Evolutionary conservation across 2,888 invertebrate genomes (phyloP).

Genomic region (Cryptocheilus praepositus): DNA sequence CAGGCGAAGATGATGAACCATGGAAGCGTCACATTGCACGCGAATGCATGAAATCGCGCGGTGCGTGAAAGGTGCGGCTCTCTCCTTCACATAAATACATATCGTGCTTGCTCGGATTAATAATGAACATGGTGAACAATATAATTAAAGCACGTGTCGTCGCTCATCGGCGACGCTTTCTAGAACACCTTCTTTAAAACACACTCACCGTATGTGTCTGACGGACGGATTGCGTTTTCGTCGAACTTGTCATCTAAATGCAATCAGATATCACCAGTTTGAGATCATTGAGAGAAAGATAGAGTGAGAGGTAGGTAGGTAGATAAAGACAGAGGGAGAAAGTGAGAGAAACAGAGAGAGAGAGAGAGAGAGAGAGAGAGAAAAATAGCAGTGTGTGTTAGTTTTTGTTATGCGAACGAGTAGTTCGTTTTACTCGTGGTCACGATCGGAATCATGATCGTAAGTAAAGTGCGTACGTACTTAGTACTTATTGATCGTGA

Average conservation of each 20-base stretch:
- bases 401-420: too few relatives aligned
- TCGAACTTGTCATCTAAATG: conserved; percentile 66
- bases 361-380: too few relatives aligned
- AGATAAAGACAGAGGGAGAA: too few relatives aligned
- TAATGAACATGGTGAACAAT: conserved; percentile 14
- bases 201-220: conserved; percentile 64
- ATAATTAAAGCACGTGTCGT: conserved; percentile 51
- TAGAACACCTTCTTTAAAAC: conserved; percentile 48
- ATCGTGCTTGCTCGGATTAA: conserved; percentile 39
- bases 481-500: too few relatives aligned
- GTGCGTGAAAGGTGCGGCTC: conserved; percentile 17
- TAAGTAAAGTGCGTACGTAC: too few relatives aligned
- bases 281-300: conserved; percentile 25
- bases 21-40: too few relatives aligned
- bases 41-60: conserved; percentile 1
- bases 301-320: too few relatives aligned
- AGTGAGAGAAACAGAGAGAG: too few relatives aligned
- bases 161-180: conserved; percentile 51
- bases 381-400: too few relatives aligned
- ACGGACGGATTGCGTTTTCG: conserved; percentile 69
- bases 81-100: conserved; percentile 9
- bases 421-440: too few relatives aligned
- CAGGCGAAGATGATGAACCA: too few relatives aligned
- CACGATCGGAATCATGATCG: too few relatives aligned
- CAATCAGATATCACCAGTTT: conserved; percentile 59